Conservation (phyloP, 2,888 invertebrate species). For the Drosophila atripex region DNA sequence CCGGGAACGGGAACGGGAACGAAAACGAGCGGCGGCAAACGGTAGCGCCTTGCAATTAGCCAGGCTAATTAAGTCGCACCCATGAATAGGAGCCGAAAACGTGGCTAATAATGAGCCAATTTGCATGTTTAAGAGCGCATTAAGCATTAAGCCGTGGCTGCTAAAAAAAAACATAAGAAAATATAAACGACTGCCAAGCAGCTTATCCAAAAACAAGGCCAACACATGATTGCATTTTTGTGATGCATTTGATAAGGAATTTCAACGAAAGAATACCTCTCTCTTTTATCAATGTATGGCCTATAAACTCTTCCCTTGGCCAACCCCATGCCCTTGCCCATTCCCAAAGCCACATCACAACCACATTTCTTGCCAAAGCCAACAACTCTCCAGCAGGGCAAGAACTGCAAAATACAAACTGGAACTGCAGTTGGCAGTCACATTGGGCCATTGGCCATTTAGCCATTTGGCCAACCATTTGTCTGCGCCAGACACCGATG, state of each 20-base stretch:
- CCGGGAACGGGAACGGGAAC: constrained; percentile 22
- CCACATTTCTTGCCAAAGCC: constrained; percentile 66
- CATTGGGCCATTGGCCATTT: constrained; percentile 69
- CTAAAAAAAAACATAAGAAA: background rate
- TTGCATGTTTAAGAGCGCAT: constrained; percentile 70
- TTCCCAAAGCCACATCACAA: constrained; percentile 33
- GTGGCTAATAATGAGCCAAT: constrained; percentile 67
- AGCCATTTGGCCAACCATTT: constrained; percentile 73
- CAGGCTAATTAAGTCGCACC: constrained; percentile 63
- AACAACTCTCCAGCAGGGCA: constrained; percentile 20
- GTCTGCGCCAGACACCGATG: constrained; percentile 66
- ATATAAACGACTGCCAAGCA: constrained; percentile 3
- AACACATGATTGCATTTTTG: constrained; percentile 10
- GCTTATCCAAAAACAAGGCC: constrained; percentile 15
- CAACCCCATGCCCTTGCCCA: constrained; percentile 18
- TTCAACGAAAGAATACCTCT: no score
- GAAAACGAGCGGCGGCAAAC: constrained; percentile 42
- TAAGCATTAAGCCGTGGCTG: constrained; percentile 47
- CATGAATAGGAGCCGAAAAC: constrained; percentile 44
- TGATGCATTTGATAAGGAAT: background rate
- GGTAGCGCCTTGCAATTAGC: constrained; percentile 71
- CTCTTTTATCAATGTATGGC: constrained; percentile 18
- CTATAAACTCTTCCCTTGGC: constrained; percentile 62
- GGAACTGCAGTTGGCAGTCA: constrained; percentile 65
- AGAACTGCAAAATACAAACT: constrained; percentile 2